Evolutionary conservation across 37 sponge, comb jelly and placozoan species (phyloP), one percentile per base, ranked within the genome.

Genomic region (Dysidea cf. avara): DNA sequence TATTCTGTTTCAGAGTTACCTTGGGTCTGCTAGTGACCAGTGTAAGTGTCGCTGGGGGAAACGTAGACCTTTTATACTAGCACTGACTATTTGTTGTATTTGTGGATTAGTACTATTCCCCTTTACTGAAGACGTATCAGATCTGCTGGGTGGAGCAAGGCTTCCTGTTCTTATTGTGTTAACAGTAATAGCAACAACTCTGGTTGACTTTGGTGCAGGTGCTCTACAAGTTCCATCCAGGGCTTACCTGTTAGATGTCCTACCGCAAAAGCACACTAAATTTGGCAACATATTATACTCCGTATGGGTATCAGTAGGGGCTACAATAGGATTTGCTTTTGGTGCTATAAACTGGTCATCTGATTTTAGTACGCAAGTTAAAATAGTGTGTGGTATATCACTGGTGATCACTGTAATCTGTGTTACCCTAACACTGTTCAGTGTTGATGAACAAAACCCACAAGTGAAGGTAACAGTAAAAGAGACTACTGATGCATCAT

Each of bases 31-130:
- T 2, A 66, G 68, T 25, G 83, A 82, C 53, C 14, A 53, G 57
- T 82, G 75, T 29, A 67, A 12, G 6, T 65, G 83, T 64, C 3
- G n/a, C 12, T 82, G 83, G 74, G 83, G 83, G 17, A 62, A 38
- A 43, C 53, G 83, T 36, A n/a, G 83, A 16, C 83, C 83, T 7
- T 82, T 82, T 28, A 74, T 82, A 20, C 37, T 74, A 13, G 53
- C 20, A 0, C 49, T 72, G 9, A 62, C 68, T 5, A n/a, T 74
- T 1, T 25, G 54, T 4, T 49, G 32, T 17, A 35, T 47, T 66
- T 26, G 72, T 35, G 48, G 74, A 22, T 28, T 72, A 1, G 3
- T 49, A 9, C 18, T 74, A 17, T 66, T 66, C 47, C 69, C 83
- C 46, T 65, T 53, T 34, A 62, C 56, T n/a, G 33, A 32, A 3